Percentiles rank a stretch among this genome's conserved stretches.
Conservation (phyloP, 2,797 vertebrate genomes). For the Enoplosus armatus region DNA sequence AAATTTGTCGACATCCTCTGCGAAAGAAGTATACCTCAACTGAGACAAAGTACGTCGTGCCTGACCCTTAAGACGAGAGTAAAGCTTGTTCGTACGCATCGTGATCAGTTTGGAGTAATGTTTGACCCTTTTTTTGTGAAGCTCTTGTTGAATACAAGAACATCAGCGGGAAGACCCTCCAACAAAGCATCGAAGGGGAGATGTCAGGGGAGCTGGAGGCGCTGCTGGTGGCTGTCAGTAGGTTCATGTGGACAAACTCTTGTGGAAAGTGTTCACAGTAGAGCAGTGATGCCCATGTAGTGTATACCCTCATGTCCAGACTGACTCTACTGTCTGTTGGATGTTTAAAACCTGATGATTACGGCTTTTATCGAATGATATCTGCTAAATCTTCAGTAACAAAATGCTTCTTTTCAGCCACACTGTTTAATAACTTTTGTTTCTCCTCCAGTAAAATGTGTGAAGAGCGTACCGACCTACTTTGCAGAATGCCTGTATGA, state of each 20-base stretch:
- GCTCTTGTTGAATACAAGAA: slow-evolving; percentile 87
- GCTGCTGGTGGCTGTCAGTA: slow-evolving; percentile 88
- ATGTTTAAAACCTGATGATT: background rate
- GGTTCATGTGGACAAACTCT: background rate
- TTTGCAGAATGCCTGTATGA: slow-evolving; percentile 84
- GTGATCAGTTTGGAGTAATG: background rate
- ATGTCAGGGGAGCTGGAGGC: slow-evolving; percentile 86
- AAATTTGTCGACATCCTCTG: slow-evolving; percentile 87
- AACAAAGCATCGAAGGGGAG: slow-evolving; percentile 86
- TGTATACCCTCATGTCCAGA: background rate
- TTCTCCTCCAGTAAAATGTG: slow-evolving; percentile 84
- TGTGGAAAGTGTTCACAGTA: background rate
- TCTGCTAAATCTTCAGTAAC: background rate
- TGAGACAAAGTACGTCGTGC: slow-evolving; percentile 77
- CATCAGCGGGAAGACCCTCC: slow-evolving; percentile 86
- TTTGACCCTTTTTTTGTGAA: slow-evolving; percentile 48
- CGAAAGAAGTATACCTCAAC: slow-evolving; percentile 83
- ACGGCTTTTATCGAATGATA: background rate
- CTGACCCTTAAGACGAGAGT: rapidly evolving
- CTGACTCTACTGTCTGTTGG: background rate
- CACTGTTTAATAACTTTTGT: background rate
- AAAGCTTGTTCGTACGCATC: background rate
- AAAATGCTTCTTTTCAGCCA: background rate
- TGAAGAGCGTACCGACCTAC: slow-evolving; percentile 82
- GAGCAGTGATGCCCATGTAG: too few relatives aligned